Conservation (phyloP, 2,888 invertebrate species). For the Caenorhabditis sulstoni region DNA sequence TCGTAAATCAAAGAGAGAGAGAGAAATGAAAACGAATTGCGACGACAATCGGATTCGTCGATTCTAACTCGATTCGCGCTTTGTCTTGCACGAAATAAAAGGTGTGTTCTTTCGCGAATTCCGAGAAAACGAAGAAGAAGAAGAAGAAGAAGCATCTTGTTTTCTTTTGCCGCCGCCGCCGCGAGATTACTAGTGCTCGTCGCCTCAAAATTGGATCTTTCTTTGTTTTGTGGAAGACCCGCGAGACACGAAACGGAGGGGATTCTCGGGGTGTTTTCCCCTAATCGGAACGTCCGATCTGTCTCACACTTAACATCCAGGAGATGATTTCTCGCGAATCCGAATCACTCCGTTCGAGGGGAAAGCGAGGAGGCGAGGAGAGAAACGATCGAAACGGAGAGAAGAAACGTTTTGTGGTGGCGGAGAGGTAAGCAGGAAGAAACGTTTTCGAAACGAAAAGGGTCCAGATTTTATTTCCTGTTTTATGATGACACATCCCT, state of each 20-base stretch:
- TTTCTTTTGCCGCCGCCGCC: constrained; percentile 12
- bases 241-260: too few species aligned
- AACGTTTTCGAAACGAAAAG: constrained; percentile 10
- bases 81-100: too few species aligned
- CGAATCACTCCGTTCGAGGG: background rate
- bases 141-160: background rate
- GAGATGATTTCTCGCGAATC: constrained; percentile 11
- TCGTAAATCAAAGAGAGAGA: background rate
- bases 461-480: constrained; percentile 51
- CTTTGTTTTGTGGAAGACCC: background rate
- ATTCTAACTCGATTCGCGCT: background rate
- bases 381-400: background rate
- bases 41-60: background rate
- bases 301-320: background rate
- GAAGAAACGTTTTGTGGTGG: background rate
- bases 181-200: constrained; percentile 41
- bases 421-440: constrained; percentile 8
- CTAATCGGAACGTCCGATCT: background rate
- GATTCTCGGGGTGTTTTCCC: background rate
- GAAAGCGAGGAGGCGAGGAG: background rate
- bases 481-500: constrained; percentile 56
- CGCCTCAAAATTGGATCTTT: constrained; percentile 42
- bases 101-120: too few species aligned
- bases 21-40: background rate
- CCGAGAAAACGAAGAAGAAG: background rate